Percentiles rank a stretch among this genome's conserved stretches.
Conservation (phyloP, 2,797 vertebrate species). For the Miichthys miiuy region DNA sequence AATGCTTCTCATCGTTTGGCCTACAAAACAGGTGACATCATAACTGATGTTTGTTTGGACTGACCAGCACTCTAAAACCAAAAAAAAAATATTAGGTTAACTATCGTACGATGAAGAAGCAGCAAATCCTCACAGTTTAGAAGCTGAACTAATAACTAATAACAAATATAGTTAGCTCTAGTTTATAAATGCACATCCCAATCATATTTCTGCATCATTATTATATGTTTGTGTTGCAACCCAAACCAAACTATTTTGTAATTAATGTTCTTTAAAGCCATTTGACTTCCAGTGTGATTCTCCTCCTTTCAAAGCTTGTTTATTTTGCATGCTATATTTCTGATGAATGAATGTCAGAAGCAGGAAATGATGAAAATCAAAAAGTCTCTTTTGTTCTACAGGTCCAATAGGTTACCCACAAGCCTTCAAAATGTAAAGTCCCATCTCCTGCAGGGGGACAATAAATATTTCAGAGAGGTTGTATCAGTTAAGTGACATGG, state of each 20-base stretch:
- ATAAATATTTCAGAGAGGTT: conserved; percentile 82
- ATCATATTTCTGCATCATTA: not conserved
- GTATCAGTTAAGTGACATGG: conserved; percentile 81
- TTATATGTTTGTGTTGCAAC: not conserved
- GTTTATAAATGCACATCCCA: not conserved
- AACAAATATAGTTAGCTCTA: too few species aligned
- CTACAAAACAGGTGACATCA: not conserved
- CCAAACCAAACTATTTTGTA: not conserved
- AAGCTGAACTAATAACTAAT: not conserved
- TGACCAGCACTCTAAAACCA: not conserved
- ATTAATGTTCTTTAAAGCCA: not conserved
- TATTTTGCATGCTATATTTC: not conserved
- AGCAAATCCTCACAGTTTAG: not conserved
- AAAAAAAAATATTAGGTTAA: not conserved
- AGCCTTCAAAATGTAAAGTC: conserved; percentile 57
- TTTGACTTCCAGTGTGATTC: not conserved
- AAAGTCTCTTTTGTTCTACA: conserved; percentile 6
- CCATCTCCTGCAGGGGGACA: conserved; percentile 58
- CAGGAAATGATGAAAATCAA: not conserved
- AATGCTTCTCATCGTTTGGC: too few species aligned
- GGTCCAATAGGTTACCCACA: conserved; percentile 12
- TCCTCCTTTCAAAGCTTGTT: not conserved
- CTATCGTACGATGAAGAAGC: not conserved
- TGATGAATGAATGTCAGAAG: not conserved
- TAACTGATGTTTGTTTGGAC: not conserved